Evolutionary conservation across 2,113 vertebrate species (phyloP), one percentile per base, ranked within the genome.

Genomic region (Erinaceus europaeus): DNA sequence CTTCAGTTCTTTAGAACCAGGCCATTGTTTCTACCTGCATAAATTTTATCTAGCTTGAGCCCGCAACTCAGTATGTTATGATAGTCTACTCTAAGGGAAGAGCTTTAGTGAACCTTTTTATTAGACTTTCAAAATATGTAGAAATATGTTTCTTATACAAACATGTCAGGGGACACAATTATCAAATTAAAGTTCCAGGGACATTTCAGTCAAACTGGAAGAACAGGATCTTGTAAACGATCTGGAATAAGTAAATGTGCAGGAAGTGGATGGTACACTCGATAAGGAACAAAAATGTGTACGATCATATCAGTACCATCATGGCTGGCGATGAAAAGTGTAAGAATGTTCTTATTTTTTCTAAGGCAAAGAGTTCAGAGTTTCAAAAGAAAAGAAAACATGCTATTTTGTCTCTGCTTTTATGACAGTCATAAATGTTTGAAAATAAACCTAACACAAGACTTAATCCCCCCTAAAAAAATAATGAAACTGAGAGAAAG

Each of bases 101-200:
- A 59, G 13, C 0, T 75, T 76, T 61, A 84, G 34, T 44, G 14
- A 91, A 76, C 85, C 5, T 25, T 87, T 84, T 90, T 73, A 52
- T 86, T 68, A 86, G 38, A 11, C 76, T 93, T 87, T 77, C 32
- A 57, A n/a, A 82, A 76, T 59, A 90, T 59, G 44, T 27, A 88
- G 52, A 88, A 48, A 90, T 87, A 20, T 88, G 44, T 89, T 84
- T 23, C 29, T 11, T 61, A 74, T 84, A 69, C 23, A 83, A 79
- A 72, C 13, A 62, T 84, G 78, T 79, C 50, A 0, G 32, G 21
- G 15, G 44, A 79, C 25, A 61, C 1, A 86, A 83, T 89, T 75
- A 74, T 77, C 88, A 72, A 88, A 15, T 75, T 61, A 82, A 55
- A 78, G 62, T 32, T 21, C 68, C 11, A 59, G 20, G 61, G 40